These are phyloP conservation scores for Melanargia galathea DNA, from an alignment of 2,888 invertebrate genomes.

Conservation along the genomic window DNA sequence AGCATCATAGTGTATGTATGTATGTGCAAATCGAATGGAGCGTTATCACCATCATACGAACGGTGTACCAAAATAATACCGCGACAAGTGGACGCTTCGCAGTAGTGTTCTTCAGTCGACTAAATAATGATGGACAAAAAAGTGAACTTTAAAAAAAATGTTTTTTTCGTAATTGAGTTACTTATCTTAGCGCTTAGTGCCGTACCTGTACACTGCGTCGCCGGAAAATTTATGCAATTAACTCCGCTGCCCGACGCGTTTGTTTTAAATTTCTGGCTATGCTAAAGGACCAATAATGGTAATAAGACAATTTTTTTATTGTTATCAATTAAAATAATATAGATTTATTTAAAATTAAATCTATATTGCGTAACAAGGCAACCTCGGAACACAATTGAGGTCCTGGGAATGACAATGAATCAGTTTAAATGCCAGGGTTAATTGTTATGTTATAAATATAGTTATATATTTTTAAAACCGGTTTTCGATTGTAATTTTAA, in stretches of 20 bases:
- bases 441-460: not conserved
- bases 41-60: constrained; percentile 53
- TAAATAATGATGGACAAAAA: constrained; percentile 2
- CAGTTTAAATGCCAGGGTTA: constrained; percentile 15
- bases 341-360: not conserved
- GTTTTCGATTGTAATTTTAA: constrained; percentile 12
- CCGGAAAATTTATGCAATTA: constrained; percentile 15
- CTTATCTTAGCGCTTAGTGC: not conserved
- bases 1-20: not conserved
- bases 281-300: not conserved
- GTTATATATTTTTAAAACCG: no score
- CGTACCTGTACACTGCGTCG: not conserved
- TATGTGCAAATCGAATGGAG: constrained; percentile 27
- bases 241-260: not conserved
- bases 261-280: not conserved
- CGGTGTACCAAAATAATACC: constrained; percentile 52
- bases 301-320: no score
- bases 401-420: constrained; percentile 17
- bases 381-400: constrained; percentile 9
- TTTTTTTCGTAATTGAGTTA: not conserved
- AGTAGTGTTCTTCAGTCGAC: constrained; percentile 7
- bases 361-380: constrained; percentile 4
- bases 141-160: not conserved
- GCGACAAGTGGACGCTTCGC: constrained; percentile 34
- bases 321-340: no score